A percentile compares a stretch with the other conserved stretches of the same genome.
Conservation (phyloP, 2,888 invertebrate species). For the Stenurella melanura region DNA sequence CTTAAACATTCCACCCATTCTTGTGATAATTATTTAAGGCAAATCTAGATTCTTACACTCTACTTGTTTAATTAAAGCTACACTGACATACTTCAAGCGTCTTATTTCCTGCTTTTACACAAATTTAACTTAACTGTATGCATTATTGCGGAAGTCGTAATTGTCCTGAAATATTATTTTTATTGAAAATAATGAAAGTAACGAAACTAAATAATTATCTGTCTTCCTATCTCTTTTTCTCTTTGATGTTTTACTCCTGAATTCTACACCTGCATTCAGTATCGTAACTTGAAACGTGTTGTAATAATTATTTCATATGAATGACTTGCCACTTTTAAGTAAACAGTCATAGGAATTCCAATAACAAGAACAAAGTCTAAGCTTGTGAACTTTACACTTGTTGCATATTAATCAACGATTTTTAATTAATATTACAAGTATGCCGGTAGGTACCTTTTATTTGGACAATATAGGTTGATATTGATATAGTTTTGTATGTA, state of each 20-base stretch:
- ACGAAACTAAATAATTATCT: too few relatives aligned
- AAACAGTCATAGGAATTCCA: slow-evolving; percentile 7
- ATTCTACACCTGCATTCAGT: too few relatives aligned
- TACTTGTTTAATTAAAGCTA: background rate
- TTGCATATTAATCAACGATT: background rate
- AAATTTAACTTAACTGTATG: background rate
- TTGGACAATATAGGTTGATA: background rate
- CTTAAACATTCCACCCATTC: background rate
- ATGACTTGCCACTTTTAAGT: background rate
- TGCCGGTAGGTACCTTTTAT: background rate
- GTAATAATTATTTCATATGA: background rate
- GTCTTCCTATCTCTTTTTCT: too few relatives aligned
- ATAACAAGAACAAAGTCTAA: background rate
- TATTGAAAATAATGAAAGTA: too few relatives aligned
- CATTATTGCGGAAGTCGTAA: too few relatives aligned
- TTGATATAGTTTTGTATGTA: too few relatives aligned
- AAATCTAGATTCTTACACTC: background rate
- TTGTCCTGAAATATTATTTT: too few relatives aligned
- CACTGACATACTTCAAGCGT: background rate
- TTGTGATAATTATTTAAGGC: background rate
- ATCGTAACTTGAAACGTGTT: too few relatives aligned
- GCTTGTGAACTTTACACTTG: slow-evolving; percentile 4
- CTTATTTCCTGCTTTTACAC: background rate
- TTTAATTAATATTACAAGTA: background rate
- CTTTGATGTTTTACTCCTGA: too few relatives aligned